These are phyloP conservation scores for Geopemphigus sp. DNA, from an alignment of 1,140 invertebrate species.

Conservation along the genomic window DNA sequence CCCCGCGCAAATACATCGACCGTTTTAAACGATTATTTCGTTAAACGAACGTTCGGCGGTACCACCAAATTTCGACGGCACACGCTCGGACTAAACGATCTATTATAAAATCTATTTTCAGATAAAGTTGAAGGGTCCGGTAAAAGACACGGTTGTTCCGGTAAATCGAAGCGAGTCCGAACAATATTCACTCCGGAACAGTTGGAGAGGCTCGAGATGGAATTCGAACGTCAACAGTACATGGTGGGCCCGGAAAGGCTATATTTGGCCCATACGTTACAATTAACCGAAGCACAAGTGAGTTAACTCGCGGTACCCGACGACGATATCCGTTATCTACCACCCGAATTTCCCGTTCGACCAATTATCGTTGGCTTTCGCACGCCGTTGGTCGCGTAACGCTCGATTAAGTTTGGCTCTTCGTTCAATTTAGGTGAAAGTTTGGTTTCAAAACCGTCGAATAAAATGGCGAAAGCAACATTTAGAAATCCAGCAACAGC, in stretches of 20 bases:
- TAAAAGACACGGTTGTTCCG: constrained; percentile 49
- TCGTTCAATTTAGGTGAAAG: constrained; percentile 74
- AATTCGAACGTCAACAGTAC: constrained; percentile 91
- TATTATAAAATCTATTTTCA: constrained; percentile 1
- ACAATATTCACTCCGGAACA: constrained; percentile 95
- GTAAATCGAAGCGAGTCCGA: constrained; percentile 73
- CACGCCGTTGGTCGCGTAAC: too few species aligned
- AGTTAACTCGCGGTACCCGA: constrained; percentile 50
- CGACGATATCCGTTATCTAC: background rate
- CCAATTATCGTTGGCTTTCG: background rate
- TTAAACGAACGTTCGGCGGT: too few species aligned
- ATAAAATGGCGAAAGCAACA: constrained; percentile 96
- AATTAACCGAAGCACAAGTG: constrained; percentile 88
- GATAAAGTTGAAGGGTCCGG: constrained; percentile 26
- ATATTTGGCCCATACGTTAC: constrained; percentile 81
- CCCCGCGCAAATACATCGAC: too few species aligned
- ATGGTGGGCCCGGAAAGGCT: constrained; percentile 91
- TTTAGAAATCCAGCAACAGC: constrained; percentile 84
- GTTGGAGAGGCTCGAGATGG: constrained; percentile 82
- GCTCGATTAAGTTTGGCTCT: too few species aligned
- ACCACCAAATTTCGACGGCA: too few species aligned
- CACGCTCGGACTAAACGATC: background rate
- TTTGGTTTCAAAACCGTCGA: constrained; percentile 95
- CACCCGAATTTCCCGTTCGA: background rate
- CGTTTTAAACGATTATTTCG: too few species aligned